Evolutionary conservation across 2,888 invertebrate genomes (phyloP).

Genomic region (Drosophila borealis): DNA sequence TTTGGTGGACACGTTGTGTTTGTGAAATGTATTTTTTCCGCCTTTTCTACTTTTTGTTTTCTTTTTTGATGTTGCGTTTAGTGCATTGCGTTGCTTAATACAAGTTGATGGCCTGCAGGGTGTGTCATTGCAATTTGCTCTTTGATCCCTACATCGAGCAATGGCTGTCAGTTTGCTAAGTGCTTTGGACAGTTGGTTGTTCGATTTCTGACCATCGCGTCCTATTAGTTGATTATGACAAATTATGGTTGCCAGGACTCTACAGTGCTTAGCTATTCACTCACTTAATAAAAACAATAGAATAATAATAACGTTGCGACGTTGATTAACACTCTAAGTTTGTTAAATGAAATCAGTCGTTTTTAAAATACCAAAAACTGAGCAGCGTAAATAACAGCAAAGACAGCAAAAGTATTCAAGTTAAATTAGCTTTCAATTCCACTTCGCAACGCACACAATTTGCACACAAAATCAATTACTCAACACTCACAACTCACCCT

Average conservation of each 20-base stretch:
- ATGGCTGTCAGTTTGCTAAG: constrained; percentile 32
- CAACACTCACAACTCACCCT: constrained; percentile 24
- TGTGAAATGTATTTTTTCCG: constrained; percentile 8
- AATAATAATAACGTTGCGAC: background rate
- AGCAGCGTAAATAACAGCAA: background rate
- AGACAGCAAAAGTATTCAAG: background rate
- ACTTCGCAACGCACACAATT: constrained; percentile 17
- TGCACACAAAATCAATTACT: constrained; percentile 42
- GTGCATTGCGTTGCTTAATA: constrained; percentile 37
- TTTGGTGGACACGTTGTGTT: constrained; percentile 48
- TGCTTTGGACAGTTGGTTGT: constrained; percentile 26
- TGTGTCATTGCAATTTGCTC: constrained; percentile 34
- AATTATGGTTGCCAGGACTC: background rate
- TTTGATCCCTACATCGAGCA: constrained; percentile 33
- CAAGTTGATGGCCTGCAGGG: constrained; percentile 35
- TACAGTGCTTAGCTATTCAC: too few relatives aligned
- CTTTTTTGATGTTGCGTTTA: constrained; percentile 20
- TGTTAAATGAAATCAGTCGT: background rate
- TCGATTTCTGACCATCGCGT: constrained; percentile 18
- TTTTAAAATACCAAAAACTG: background rate
- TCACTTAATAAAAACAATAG: background rate
- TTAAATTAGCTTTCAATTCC: constrained; percentile 26
- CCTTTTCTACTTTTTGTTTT: constrained; percentile 11
- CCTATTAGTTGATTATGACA: constrained; percentile 35
- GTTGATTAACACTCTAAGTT: background rate